phyloP scores from a whole-genome alignment of 2,113 vertebrate species.

The Mohoua ochrocephala region DNA sequence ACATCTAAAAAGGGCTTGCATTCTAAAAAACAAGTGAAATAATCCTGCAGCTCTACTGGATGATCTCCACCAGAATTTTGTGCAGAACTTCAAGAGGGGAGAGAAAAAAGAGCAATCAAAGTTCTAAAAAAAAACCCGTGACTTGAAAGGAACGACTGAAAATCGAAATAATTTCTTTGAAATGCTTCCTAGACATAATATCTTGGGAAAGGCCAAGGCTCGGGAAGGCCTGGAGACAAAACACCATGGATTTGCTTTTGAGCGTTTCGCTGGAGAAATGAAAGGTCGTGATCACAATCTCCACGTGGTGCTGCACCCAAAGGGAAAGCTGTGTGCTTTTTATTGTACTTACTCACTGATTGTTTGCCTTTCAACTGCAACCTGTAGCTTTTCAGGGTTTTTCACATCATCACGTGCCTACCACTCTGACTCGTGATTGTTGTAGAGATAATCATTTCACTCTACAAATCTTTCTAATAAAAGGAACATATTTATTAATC shows the following conservation, averaged over 20 bases:
- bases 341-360: background rate
- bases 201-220: background rate
- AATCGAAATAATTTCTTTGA: background rate
- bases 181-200: background rate
- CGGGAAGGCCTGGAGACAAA: background rate
- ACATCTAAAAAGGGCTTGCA: background rate
- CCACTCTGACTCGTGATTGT: background rate
- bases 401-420: background rate
- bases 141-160: background rate
- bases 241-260: background rate
- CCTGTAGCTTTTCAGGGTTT: background rate
- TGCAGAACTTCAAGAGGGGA: background rate
- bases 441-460: background rate
- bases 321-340: background rate
- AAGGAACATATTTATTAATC: background rate
- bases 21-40: background rate
- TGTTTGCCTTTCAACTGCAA: background rate
- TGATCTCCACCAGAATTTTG: background rate
- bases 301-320: fast-evolving
- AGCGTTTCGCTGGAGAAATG: background rate
- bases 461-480: background rate
- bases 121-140: background rate
- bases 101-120: background rate
- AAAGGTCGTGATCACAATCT: background rate
- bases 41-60: background rate